A percentile compares a stretch with the other conserved stretches of the same genome.
Evolutionary conservation across 1,140 invertebrate genomes (phyloP).

Genomic region (Philopotamus ludificatus): DNA sequence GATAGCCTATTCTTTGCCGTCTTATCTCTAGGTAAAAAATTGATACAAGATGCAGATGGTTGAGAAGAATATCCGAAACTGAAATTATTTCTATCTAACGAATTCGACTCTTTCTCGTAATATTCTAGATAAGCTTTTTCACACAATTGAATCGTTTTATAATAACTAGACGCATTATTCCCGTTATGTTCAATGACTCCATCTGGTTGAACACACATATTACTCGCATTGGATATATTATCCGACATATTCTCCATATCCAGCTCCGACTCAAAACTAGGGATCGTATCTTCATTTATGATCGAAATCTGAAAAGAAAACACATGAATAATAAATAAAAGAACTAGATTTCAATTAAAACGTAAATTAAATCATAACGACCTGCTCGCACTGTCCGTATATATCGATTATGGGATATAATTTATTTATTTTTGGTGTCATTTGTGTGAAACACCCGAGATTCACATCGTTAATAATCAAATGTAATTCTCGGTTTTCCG

Average conservation of each 20-base stretch:
- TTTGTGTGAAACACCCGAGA: slow-evolving; percentile 30
- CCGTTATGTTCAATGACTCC: slow-evolving; percentile 3
- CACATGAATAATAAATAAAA: slow-evolving; percentile 7
- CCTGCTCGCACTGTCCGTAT: slow-evolving; percentile 39
- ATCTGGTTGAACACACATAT: slow-evolving; percentile 6
- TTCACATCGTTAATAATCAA: slow-evolving; percentile 30
- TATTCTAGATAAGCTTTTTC: slow-evolving; percentile 39
- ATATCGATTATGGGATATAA: slow-evolving; percentile 36
- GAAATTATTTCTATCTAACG: slow-evolving; percentile 1
- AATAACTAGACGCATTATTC: slow-evolving; percentile 5
- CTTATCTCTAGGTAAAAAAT: neutral
- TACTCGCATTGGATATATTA: slow-evolving; percentile 5
- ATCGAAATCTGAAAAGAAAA: slow-evolving; percentile 34
- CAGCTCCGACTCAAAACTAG: slow-evolving; percentile 25
- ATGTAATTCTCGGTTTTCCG: slow-evolving; percentile 36
- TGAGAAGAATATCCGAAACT: neutral
- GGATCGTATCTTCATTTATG: slow-evolving; percentile 18
- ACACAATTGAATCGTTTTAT: slow-evolving; percentile 27
- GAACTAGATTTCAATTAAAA: neutral
- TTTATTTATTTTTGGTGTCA: slow-evolving; percentile 28
- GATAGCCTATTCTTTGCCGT: slow-evolving; percentile 14
- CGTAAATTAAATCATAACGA: neutral
- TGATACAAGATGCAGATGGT: neutral
- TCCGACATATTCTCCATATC: no score
- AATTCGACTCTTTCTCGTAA: slow-evolving; percentile 33